phyloP scores from a whole-genome alignment of 2,888 invertebrate species.

The Watsonalla binaria region DNA sequence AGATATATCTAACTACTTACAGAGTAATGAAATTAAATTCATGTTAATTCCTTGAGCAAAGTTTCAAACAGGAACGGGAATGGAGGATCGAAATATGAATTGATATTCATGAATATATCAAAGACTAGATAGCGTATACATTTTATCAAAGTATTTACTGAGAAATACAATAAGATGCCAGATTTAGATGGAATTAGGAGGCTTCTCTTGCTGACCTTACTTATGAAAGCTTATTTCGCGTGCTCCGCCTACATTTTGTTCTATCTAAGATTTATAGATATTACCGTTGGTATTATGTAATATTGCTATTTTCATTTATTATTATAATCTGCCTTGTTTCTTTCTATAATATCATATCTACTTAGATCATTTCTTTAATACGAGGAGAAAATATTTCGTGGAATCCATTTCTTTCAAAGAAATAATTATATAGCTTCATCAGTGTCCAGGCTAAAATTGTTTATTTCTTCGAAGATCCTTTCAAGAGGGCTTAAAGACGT shows the following conservation, averaged over 20 bases:
- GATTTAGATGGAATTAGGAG: background rate
- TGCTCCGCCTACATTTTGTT: slow-evolving; percentile 15
- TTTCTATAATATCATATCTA: background rate
- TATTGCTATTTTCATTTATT: background rate
- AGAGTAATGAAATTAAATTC: too few relatives aligned
- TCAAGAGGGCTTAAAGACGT: too few relatives aligned
- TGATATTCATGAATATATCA: too few relatives aligned
- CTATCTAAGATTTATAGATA: slow-evolving; percentile 19
- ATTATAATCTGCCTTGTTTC: background rate
- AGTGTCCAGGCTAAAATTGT: too few relatives aligned
- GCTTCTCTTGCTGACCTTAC: background rate
- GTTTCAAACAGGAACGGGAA: too few relatives aligned
- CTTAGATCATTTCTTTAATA: background rate
- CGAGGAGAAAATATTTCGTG: too few relatives aligned
- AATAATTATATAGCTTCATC: too few relatives aligned
- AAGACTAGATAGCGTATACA: background rate
- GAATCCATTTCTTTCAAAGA: too few relatives aligned
- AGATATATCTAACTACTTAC: too few relatives aligned
- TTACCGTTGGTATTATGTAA: slow-evolving; percentile 13
- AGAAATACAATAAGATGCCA: background rate
- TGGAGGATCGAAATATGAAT: too few relatives aligned
- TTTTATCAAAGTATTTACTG: background rate
- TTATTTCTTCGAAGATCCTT: too few relatives aligned
- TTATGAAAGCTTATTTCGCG: slow-evolving; percentile 14
- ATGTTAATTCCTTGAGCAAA: too few relatives aligned